Evolutionary conservation across 2,797 vertebrate genomes (phyloP).

Genomic region (Sternotherus odoratus): DNA sequence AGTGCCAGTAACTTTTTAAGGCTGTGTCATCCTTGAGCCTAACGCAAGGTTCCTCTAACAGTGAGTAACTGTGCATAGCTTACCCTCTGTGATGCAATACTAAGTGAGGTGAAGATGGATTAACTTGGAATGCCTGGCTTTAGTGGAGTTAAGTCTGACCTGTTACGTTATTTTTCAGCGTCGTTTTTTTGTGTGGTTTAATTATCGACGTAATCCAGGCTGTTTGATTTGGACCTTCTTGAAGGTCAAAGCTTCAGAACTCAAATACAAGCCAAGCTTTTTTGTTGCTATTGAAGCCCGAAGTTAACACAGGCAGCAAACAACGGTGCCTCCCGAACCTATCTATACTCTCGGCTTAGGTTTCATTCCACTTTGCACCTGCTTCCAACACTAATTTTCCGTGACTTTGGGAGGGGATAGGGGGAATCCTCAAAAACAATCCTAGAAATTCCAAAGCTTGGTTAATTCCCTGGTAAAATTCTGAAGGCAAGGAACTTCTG

Average conservation of each 20-base stretch:
- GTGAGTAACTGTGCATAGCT: neutral
- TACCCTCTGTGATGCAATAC: neutral
- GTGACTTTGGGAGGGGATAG: neutral
- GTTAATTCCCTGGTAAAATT: neutral
- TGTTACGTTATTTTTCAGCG: constrained; percentile 29
- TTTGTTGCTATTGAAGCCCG: constrained; percentile 54
- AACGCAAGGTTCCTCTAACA: constrained; percentile 30
- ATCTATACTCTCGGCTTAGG: neutral
- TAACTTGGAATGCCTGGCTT: constrained; percentile 9
- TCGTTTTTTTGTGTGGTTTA: constrained; percentile 49
- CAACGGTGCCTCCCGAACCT: constrained; percentile 21
- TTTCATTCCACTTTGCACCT: neutral
- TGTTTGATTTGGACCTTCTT: constrained; percentile 74
- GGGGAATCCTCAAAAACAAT: fast-evolving
- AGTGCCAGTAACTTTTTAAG: constrained; percentile 52
- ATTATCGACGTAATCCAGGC: constrained; percentile 61
- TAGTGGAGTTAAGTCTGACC: constrained; percentile 52
- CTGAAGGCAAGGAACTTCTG: neutral
- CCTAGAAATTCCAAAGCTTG: neutral
- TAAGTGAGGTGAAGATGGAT: constrained; percentile 21
- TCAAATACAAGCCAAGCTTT: constrained; percentile 56
- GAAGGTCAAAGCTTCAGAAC: constrained; percentile 72
- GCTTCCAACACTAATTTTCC: neutral
- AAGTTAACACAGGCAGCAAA: constrained; percentile 68
- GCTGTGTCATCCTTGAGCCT: constrained; percentile 22